Evolutionary conservation across 2,888 invertebrate species (phyloP).

Genomic region (Tenodera sinensis): DNA sequence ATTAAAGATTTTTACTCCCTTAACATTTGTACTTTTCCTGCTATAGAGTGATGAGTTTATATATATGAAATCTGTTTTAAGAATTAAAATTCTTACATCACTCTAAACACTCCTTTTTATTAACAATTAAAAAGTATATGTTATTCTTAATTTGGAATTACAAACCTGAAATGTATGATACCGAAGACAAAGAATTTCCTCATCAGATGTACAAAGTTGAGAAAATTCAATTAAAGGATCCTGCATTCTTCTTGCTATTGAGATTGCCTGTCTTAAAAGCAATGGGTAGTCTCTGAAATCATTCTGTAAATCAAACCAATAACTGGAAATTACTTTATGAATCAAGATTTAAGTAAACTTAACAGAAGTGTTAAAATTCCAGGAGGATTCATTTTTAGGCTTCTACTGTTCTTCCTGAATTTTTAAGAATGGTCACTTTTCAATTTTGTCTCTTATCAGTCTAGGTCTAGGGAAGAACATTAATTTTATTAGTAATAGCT

Average conservation of each 20-base stretch:
- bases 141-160: neutral
- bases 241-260: constrained; percentile 85
- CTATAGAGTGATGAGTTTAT: too few species aligned
- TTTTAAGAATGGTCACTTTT: neutral
- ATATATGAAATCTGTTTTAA: too few species aligned
- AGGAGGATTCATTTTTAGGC: neutral
- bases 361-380: too few species aligned
- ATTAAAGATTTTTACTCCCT: too few species aligned
- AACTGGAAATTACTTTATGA: too few species aligned
- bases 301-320: constrained; percentile 43
- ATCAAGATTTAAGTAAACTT: too few species aligned
- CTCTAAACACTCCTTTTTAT: too few species aligned
- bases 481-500: neutral
- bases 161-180: constrained; percentile 75
- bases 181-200: constrained; percentile 91
- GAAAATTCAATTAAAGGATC: constrained; percentile 96
- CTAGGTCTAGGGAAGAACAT: neutral
- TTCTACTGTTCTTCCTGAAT: neutral
- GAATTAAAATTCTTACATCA: too few species aligned
- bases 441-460: neutral
- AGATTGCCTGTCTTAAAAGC: constrained; percentile 86
- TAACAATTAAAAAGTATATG: neutral
- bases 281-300: constrained; percentile 94
- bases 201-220: constrained; percentile 92
- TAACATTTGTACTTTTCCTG: too few species aligned